Evolutionary conservation across 2,888 invertebrate species (phyloP), one percentile per base, ranked within the genome.

Genomic region (Hofmannophila pseudospretella): DNA sequence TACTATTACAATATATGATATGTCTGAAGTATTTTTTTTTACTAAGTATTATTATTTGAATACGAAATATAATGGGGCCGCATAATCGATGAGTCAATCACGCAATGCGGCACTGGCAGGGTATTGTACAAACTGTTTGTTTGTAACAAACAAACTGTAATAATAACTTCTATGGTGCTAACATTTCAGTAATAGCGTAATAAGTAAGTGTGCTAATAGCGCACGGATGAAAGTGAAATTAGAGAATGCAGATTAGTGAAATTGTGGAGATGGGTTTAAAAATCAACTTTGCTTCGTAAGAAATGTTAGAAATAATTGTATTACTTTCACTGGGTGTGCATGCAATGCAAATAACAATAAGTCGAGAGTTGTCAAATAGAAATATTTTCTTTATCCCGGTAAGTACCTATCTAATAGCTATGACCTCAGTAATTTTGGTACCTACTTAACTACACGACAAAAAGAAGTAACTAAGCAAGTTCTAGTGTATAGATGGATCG

Each of bases 151-250:
- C 25, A 14, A 13, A 33, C 25, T 20, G 25, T 16, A 33, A 25
- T 14, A 14, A 25, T 23, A 23, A 38, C 41, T 40, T 34, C 38
- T 37, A 30, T 40, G 47, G 41, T 41, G 42, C 51, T 56, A 56
- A 47, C 45, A 45, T 38, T 45, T 48, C 39, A 30, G 44, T 36
- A 45, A 46, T 46, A 59, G 36, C 45, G 39, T 38, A 51, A 44
- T 45, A 53, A 48, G 36, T 52, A 55, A 48, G 36, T 52, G 56
- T 50, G 58, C 54, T 63, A 62, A 66, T 57, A 56, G 44, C 33
- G 38, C 40, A 48, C 47, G 41, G 44, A 59, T 50, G 63, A 68
- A 67, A 67, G 68, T 64, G 64, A 67, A 67, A 66, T 47, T 40
- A 39, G 43, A 44, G 45, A 53, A 64, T 62, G 57, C 54, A 59